phyloP scores from a whole-genome alignment of 2,113 vertebrate species.

The Notiomystis cincta region DNA sequence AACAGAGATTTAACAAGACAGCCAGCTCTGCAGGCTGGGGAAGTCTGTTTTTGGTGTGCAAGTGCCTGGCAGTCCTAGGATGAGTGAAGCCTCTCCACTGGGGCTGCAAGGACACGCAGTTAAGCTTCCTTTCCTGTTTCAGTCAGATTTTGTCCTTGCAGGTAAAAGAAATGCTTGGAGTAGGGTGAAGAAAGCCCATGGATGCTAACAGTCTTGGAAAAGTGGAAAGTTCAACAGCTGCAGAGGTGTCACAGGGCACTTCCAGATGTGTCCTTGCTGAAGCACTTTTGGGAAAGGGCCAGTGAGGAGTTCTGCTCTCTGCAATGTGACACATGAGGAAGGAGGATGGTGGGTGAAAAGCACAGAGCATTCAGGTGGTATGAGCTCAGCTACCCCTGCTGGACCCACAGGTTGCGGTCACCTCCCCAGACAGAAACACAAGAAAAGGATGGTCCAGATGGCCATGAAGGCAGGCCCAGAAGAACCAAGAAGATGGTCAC shows the following conservation, averaged over 20 bases:
- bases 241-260: background rate
- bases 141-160: background rate
- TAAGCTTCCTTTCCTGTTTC: background rate
- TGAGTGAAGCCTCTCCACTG: background rate
- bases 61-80: background rate
- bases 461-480: background rate
- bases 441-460: background rate
- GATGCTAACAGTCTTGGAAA: background rate
- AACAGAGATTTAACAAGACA: background rate
- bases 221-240: background rate
- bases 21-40: background rate
- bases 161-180: background rate
- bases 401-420: background rate
- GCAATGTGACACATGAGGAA: background rate
- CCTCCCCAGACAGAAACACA: background rate
- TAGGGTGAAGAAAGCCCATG: background rate
- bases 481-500: background rate
- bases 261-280: background rate
- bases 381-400: background rate
- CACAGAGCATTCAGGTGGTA: background rate
- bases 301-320: background rate
- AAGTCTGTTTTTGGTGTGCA: fast-evolving
- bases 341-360: background rate
- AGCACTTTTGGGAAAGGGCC: background rate
- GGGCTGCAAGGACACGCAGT: background rate